Evolutionary conservation across 2,797 vertebrate species (phyloP).

Genomic region (Lindbergichthys nudifrons): DNA sequence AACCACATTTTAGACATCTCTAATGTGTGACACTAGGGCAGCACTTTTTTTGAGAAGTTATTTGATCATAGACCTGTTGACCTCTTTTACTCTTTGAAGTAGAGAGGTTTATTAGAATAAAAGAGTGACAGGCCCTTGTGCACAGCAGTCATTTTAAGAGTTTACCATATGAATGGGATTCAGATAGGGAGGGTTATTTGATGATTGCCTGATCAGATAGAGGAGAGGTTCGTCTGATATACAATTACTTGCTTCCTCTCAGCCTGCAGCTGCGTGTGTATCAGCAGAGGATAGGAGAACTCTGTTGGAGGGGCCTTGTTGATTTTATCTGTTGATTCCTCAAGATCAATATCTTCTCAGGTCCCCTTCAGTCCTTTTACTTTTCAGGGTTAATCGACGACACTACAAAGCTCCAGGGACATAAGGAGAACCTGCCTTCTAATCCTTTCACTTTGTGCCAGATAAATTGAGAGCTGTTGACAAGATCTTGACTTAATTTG

Average conservation of each 20-base stretch:
- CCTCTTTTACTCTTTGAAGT: background rate
- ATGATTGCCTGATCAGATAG: conserved; percentile 16
- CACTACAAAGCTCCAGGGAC: conserved; percentile 62
- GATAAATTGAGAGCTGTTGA: conserved; percentile 61
- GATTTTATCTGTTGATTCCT: conserved; percentile 70
- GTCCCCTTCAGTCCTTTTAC: conserved; percentile 51
- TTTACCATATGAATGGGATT: conserved; percentile 9
- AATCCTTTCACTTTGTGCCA: conserved; percentile 58
- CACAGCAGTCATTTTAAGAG: conserved; percentile 9
- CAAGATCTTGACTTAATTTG: conserved; percentile 69
- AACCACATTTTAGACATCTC: background rate
- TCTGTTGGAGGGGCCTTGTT: conserved; percentile 48
- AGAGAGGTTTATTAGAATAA: background rate
- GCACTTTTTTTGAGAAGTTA: background rate
- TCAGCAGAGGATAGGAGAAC: background rate
- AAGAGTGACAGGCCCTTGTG: background rate
- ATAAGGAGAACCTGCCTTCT: conserved; percentile 52
- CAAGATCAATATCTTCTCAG: conserved; percentile 67
- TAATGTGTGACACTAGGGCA: background rate
- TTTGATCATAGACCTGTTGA: background rate
- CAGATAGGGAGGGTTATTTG: background rate
- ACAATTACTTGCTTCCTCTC: conserved; percentile 25
- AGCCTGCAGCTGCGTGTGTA: conserved; percentile 26
- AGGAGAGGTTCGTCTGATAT: conserved; percentile 15
- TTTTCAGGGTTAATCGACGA: conserved; percentile 66